These are phyloP conservation scores for Brienomyrus brachyistius DNA, from an alignment of 2,113 vertebrate species.

Conservation along the genomic window DNA sequence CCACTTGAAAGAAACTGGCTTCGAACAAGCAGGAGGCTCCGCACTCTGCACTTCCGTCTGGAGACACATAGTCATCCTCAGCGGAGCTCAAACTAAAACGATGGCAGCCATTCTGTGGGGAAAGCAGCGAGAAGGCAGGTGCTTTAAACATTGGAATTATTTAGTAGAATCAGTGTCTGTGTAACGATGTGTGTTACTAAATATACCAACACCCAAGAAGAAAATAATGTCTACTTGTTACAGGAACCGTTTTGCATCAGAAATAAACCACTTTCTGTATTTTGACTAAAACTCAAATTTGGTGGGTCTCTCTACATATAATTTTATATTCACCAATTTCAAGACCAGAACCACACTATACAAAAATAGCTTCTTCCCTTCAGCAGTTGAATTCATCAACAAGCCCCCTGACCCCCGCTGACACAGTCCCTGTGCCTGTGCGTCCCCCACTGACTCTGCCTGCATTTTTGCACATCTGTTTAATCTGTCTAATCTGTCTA, in stretches of 20 bases:
- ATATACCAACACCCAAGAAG: neutral
- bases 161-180: neutral
- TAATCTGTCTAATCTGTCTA: neutral
- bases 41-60: too few species aligned
- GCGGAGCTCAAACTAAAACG: neutral
- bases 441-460: neutral
- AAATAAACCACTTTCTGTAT: neutral
- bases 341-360: neutral
- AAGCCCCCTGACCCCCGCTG: neutral
- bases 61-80: neutral
- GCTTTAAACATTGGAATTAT: neutral
- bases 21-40: neutral
- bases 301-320: neutral
- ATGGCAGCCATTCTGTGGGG: neutral
- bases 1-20: neutral
- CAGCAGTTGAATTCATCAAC: neutral
- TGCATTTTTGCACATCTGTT: neutral
- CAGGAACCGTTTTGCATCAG: neutral
- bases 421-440: neutral
- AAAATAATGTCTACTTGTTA: neutral
- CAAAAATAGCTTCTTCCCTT: neutral
- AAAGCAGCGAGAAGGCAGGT: neutral
- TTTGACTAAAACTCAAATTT: neutral
- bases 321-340: neutral
- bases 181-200: neutral